Evolutionary conservation across 2,888 invertebrate species (phyloP).

Genomic region (Coleophora flavipennella): DNA sequence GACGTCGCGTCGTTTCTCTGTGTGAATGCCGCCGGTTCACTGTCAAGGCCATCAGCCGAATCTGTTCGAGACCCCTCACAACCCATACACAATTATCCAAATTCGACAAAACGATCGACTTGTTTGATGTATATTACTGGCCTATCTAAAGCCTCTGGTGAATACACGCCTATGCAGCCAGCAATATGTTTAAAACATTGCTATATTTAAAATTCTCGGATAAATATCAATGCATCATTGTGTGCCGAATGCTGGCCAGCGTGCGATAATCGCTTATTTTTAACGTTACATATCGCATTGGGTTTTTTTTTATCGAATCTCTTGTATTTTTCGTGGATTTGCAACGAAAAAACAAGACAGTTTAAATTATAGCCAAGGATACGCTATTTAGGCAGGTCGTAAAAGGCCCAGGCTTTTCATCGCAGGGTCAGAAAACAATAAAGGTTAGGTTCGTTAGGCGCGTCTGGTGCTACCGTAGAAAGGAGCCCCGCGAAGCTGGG

Average conservation of each 20-base stretch:
- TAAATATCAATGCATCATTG: too few relatives aligned
- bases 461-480: too few relatives aligned
- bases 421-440: too few relatives aligned
- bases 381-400: too few relatives aligned
- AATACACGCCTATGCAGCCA: slow-evolving; percentile 21
- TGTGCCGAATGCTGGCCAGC: slow-evolving; percentile 23
- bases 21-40: slow-evolving; percentile 68
- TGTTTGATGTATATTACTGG: slow-evolving; percentile 36
- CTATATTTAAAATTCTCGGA: too few relatives aligned
- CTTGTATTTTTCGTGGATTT: slow-evolving; percentile 25
- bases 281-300: slow-evolving; percentile 49
- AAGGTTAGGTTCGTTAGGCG: too few relatives aligned
- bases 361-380: neutral
- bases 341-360: slow-evolving; percentile 7
- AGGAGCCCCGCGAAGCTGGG: too few relatives aligned
- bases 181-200: slow-evolving; percentile 36
- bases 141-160: slow-evolving; percentile 23
- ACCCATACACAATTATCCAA: slow-evolving; percentile 49
- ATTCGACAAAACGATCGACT: slow-evolving; percentile 44
- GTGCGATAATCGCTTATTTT: slow-evolving; percentile 51
- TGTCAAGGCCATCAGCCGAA: slow-evolving; percentile 71
- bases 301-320: slow-evolving; percentile 35
- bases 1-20: slow-evolving; percentile 25
- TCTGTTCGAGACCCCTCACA: slow-evolving; percentile 52
- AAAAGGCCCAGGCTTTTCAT: too few relatives aligned